Conservation (phyloP, 2,888 invertebrate genomes). For the Coenonympha glycerion region DNA sequence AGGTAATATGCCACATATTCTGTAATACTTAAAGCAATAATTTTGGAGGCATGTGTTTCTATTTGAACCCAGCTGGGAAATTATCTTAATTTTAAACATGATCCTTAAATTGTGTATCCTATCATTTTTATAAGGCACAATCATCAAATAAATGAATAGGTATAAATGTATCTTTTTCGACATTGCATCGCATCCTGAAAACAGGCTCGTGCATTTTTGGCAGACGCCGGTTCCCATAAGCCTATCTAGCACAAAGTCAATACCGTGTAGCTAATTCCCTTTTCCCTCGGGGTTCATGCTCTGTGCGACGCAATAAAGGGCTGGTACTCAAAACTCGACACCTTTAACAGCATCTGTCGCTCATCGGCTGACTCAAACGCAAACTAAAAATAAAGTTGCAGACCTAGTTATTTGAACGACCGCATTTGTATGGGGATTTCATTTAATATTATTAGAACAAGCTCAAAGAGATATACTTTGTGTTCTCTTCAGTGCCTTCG, state of each 20-base stretch:
- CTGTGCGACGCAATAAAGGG: constrained; percentile 7
- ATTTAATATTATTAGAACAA: not conserved
- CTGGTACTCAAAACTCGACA: no score
- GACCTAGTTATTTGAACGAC: constrained; percentile 12
- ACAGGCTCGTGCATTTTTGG: not conserved
- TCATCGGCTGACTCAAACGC: not conserved
- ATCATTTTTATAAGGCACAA: no score
- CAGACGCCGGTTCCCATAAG: not conserved
- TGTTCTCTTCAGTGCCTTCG: not conserved
- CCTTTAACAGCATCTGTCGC: no score
- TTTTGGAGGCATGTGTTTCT: no score
- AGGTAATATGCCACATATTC: no score
- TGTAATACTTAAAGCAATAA: no score
- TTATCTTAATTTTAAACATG: no score
- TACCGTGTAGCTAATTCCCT: not conserved
- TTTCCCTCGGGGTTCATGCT: not conserved
- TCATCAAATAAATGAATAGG: no score
- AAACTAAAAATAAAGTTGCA: constrained; percentile 17
- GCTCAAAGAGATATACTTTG: not conserved
- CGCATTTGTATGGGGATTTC: constrained; percentile 19
- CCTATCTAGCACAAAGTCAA: constrained; percentile 1
- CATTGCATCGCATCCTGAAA: no score
- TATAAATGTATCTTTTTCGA: no score
- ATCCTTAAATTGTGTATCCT: no score
- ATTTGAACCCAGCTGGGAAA: no score